Evolutionary conservation across 2,797 vertebrate species (phyloP).

Genomic region (Ispidina lecontei): DNA sequence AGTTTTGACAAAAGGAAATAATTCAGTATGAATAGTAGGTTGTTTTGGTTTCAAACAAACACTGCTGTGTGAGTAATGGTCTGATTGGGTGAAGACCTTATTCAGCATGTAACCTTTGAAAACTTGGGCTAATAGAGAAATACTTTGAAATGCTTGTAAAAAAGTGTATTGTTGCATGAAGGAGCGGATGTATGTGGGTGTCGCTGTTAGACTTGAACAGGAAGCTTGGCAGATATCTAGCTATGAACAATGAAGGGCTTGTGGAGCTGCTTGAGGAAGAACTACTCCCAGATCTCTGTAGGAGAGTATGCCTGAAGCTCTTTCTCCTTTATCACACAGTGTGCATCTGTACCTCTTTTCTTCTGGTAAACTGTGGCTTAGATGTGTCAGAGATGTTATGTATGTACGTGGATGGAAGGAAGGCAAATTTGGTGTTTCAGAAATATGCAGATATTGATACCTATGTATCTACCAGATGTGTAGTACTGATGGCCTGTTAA

Average conservation of each 20-base stretch:
- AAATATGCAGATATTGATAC: not conserved
- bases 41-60: not conserved
- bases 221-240: not conserved
- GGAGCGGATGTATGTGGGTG: not conserved
- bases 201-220: not conserved
- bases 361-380: not conserved
- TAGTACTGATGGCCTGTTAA: not conserved
- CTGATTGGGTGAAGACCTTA: not conserved
- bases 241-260: fast-evolving
- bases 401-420: not conserved
- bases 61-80: not conserved
- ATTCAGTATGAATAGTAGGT: not conserved
- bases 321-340: fast-evolving
- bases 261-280: not conserved
- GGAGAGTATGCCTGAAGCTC: fast-evolving
- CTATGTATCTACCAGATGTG: not conserved
- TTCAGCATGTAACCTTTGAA: not conserved
- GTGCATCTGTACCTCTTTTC: not conserved
- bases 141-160: not conserved
- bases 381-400: not conserved
- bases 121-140: not conserved
- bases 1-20: not conserved
- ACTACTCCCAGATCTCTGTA: not conserved
- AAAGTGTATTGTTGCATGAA: not conserved
- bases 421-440: not conserved